phyloP scores from a whole-genome alignment of 2,797 vertebrate species.

The Pipistrellus pipistrellus region DNA sequence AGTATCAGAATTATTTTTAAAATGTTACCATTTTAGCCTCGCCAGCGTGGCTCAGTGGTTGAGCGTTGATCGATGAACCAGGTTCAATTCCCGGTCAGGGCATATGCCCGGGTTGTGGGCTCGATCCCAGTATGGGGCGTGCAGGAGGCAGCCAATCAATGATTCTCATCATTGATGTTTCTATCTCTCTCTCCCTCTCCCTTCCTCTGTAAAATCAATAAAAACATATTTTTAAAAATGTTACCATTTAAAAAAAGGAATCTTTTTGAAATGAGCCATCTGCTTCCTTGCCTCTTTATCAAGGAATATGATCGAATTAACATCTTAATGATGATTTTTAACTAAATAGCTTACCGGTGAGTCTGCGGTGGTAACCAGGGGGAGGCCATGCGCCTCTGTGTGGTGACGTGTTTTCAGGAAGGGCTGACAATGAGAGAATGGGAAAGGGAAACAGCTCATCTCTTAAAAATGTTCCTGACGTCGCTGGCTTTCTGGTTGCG shows the following conservation, averaged over 20 bases:
- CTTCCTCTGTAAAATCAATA: not conserved
- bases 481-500: not conserved
- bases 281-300: not conserved
- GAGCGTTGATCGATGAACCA: no score
- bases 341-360: not conserved
- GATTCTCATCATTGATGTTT: no score
- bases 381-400: not conserved
- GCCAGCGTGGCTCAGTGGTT: no score
- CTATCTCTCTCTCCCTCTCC: no score
- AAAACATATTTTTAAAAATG: constrained; percentile 19
- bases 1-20: not conserved
- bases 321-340: no score
- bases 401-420: not conserved
- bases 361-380: not conserved
- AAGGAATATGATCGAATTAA: not conserved
- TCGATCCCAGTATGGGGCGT: no score
- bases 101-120: no score
- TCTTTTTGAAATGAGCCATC: not conserved
- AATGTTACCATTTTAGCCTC: not conserved
- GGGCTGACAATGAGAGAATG: not conserved
- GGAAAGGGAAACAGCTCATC: not conserved
- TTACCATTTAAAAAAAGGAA: not conserved
- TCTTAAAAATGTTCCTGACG: not conserved
- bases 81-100: no score
- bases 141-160: no score